Conservation (phyloP, 1,140 invertebrate species). For the Heterodera schachtii region DNA sequence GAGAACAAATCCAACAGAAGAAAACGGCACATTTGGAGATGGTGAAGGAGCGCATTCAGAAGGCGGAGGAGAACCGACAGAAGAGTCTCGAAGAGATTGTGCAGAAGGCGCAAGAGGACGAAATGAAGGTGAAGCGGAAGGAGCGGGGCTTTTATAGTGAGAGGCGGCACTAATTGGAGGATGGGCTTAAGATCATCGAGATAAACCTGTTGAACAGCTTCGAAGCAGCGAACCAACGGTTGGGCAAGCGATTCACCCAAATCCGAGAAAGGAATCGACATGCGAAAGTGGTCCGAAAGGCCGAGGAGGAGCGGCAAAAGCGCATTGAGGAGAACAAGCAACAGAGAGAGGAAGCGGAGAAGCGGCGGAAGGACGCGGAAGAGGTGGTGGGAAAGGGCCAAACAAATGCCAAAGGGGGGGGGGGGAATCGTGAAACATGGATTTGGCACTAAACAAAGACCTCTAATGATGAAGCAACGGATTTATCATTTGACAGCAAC, state of each 20-base stretch:
- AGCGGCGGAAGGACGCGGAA: constrained; percentile 36
- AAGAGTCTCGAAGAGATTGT: constrained; percentile 56
- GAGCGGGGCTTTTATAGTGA: too few relatives aligned
- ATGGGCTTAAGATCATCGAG: constrained; percentile 43
- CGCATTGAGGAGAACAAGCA: constrained; percentile 44
- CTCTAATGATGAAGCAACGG: too few relatives aligned
- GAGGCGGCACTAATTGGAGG: neutral
- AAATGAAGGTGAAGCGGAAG: constrained; percentile 34
- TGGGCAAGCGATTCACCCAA: constrained; percentile 22
- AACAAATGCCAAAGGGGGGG: neutral
- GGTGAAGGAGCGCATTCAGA: constrained; percentile 43
- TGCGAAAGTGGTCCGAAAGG: constrained; percentile 34
- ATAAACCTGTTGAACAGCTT: constrained; percentile 50
- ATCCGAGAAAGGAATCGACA: constrained; percentile 34
- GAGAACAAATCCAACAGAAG: constrained; percentile 41
- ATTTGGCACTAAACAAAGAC: too few relatives aligned
- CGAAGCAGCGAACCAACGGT: constrained; percentile 45
- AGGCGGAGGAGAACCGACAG: constrained; percentile 53
- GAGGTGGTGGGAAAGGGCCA: constrained; percentile 19
- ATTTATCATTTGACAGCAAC: constrained; percentile 38
- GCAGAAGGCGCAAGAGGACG: constrained; percentile 50
- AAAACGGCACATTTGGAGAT: constrained; percentile 42
- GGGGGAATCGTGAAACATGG: too few relatives aligned
- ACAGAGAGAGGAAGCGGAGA: constrained; percentile 51
- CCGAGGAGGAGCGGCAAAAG: constrained; percentile 44